Percentiles rank a stretch among this genome's conserved stretches.
Evolutionary conservation across 2,113 vertebrate genomes (phyloP).

Genomic region (Corapipo altera): DNA sequence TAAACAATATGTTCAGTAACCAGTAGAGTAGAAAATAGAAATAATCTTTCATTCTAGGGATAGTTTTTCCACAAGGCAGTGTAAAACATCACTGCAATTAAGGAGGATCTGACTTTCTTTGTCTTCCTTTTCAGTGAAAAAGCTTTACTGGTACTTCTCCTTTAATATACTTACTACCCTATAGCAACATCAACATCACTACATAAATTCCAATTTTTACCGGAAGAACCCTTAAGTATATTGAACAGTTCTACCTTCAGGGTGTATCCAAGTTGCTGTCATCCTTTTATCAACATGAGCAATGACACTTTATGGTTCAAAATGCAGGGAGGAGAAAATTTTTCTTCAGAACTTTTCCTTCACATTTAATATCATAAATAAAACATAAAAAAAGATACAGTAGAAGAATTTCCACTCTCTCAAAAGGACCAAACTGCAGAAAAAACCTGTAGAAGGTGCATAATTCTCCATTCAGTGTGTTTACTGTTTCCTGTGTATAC

Average conservation of each 20-base stretch:
- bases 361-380: background rate
- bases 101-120: background rate
- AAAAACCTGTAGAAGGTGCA: background rate
- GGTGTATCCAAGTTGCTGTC: background rate
- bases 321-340: background rate
- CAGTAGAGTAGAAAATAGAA: constrained; percentile 1
- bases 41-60: constrained; percentile 18
- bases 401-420: background rate
- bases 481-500: background rate
- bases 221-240: background rate
- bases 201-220: background rate
- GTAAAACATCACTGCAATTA: background rate
- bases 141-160: background rate
- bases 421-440: background rate
- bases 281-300: background rate
- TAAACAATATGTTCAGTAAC: background rate
- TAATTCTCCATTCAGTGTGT: background rate
- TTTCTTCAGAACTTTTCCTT: background rate
- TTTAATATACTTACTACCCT: background rate
- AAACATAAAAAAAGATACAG: background rate
- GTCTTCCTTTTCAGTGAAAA: background rate
- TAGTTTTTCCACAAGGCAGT: background rate
- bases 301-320: background rate
- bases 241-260: background rate
- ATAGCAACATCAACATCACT: background rate